Evolutionary conservation across 2,797 vertebrate genomes (phyloP).

Genomic region (Poeciliopsis paucimaculata): DNA sequence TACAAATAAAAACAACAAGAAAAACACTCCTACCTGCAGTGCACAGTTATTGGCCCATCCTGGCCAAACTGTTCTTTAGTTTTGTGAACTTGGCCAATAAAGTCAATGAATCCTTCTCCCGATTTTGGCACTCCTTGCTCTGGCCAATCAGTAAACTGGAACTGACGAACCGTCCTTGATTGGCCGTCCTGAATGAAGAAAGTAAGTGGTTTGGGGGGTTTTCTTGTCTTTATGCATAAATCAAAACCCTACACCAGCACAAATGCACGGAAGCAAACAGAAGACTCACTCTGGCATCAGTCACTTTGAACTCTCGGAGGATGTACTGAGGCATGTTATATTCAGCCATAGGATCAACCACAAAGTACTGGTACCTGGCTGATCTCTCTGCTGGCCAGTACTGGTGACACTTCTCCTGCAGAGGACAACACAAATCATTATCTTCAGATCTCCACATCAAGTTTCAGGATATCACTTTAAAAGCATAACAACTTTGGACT

Average conservation of each 20-base stretch:
- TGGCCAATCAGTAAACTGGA: conserved; percentile 99
- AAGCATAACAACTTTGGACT: neutral
- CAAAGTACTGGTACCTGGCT: conserved; percentile 98
- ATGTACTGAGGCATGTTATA: conserved; percentile 99
- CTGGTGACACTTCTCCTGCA: conserved; percentile 97
- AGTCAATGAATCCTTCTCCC: conserved; percentile 99
- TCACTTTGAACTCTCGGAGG: conserved; percentile 98
- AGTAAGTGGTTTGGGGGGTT: neutral
- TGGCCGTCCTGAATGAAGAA: conserved; percentile 90
- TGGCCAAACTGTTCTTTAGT: conserved; percentile 99
- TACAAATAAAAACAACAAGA: neutral
- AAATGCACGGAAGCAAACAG: neutral
- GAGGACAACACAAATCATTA: conserved; percentile 25
- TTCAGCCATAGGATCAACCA: conserved; percentile 99
- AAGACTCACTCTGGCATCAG: conserved; percentile 93
- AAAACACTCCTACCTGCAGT: conserved; percentile 89
- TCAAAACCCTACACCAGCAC: neutral
- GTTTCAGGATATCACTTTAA: conserved; percentile 4
- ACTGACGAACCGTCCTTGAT: conserved; percentile 96
- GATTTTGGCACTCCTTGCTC: conserved; percentile 99
- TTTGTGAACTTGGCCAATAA: conserved; percentile 99
- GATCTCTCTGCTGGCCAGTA: conserved; percentile 99
- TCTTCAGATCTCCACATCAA: conserved; percentile 25
- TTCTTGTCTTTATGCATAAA: neutral
- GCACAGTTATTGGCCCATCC: conserved; percentile 96